phyloP scores from a whole-genome alignment of 2,797 vertebrate genomes.

The Fistularia commersonii region DNA sequence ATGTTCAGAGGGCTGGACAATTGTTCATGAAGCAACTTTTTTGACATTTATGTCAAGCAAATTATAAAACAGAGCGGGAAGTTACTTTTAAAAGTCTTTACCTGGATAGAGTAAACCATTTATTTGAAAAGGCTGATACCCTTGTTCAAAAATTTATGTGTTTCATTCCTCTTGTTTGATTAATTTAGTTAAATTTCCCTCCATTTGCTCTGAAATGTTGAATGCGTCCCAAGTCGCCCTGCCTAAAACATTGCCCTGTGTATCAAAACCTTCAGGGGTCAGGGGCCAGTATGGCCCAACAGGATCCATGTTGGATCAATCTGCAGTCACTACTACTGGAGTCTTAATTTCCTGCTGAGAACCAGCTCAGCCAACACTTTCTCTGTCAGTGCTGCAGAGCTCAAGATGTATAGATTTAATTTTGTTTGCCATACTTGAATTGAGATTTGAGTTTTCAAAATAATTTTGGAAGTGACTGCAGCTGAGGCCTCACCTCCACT shows the following conservation, averaged over 20 bases:
- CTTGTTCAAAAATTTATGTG: conserved; percentile 4
- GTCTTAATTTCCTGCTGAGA: conserved; percentile 83
- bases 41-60: conserved; percentile 1
- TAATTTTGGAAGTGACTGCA: conserved; percentile 11
- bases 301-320: conserved; percentile 79
- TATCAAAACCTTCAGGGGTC: conserved; percentile 60
- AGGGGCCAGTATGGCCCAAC: conserved; percentile 87
- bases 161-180: conserved; percentile 21
- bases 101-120: conserved; percentile 4
- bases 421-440: no score
- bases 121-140: conserved; percentile 12
- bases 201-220: conserved; percentile 25
- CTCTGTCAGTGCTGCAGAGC: conserved; percentile 74
- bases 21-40: neutral
- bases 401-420: conserved; percentile 64
- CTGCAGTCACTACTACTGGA: conserved; percentile 85
- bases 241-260: conserved; percentile 62
- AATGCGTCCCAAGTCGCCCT: conserved; percentile 46
- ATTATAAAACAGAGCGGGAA: neutral
- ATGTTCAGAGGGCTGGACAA: conserved; percentile 8
- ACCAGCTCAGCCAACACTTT: conserved; percentile 84
- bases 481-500: conserved; percentile 33
- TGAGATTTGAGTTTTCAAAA: no score
- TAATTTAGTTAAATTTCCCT: conserved; percentile 29
- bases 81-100: neutral